A percentile compares a stretch with the other conserved stretches of the same genome.
These are phyloP conservation scores for Hirtodrosophila trivittata DNA, from an alignment of 2,888 invertebrate species.

Conservation along the genomic window DNA sequence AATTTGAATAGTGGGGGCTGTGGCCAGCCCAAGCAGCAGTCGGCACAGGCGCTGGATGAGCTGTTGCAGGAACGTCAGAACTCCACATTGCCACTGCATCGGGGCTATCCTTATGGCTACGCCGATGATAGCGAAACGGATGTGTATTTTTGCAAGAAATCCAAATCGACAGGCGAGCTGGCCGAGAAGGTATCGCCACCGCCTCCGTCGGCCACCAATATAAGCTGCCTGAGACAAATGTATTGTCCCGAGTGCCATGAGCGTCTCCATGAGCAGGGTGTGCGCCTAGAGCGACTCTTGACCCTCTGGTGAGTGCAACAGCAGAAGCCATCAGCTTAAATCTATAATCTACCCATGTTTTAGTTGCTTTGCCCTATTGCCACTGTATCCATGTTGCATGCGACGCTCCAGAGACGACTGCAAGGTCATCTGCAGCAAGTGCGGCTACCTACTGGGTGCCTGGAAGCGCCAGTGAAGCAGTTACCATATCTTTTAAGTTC, in stretches of 20 bases:
- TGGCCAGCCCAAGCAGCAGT: constrained; percentile 43
- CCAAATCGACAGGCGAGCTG: constrained; percentile 64
- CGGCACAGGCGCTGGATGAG: constrained; percentile 57
- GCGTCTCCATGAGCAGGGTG: constrained; percentile 69
- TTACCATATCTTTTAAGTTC: constrained; percentile 15
- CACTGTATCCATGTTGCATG: constrained; percentile 70
- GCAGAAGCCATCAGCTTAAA: too few relatives aligned
- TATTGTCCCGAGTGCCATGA: constrained; percentile 78
- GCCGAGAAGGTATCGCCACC: constrained; percentile 60
- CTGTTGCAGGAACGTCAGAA: constrained; percentile 32
- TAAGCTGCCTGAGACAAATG: constrained; percentile 77
- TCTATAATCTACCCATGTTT: too few relatives aligned
- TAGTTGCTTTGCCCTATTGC: constrained; percentile 75
- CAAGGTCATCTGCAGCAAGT: constrained; percentile 77
- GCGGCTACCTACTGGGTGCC: constrained; percentile 73
- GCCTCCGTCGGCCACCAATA: constrained; percentile 56
- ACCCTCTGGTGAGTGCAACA: constrained; percentile 70
- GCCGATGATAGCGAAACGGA: constrained; percentile 53
- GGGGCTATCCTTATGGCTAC: constrained; percentile 71
- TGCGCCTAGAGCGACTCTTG: constrained; percentile 67
- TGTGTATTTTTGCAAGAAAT: constrained; percentile 63
- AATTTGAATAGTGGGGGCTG: constrained; percentile 56
- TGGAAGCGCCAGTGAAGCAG: constrained; percentile 66
- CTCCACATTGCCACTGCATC: constrained; percentile 45
- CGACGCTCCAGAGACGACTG: constrained; percentile 65